These are phyloP conservation scores for Steinernema scapterisci DNA, from an alignment of 2,888 invertebrate genomes.

Conservation along the genomic window DNA sequence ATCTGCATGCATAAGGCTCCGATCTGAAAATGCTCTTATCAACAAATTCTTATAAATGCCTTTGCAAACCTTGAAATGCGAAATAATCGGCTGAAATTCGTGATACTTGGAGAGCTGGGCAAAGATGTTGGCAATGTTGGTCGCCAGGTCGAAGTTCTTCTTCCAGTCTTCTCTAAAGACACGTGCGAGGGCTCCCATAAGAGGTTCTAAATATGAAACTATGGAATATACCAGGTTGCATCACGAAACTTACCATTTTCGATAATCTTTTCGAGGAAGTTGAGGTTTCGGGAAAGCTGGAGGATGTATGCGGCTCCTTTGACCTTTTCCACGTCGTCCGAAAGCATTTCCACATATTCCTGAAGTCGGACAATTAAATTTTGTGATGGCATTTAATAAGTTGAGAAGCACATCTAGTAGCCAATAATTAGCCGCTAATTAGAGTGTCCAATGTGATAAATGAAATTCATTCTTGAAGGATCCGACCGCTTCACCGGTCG, in stretches of 20 bases:
- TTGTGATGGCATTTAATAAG: too few relatives aligned
- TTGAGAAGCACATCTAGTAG: too few relatives aligned
- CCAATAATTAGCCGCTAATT: too few relatives aligned
- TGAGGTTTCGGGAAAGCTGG: conserved; percentile 87
- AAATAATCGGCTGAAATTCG: conserved; percentile 89
- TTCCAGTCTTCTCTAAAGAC: conserved; percentile 97
- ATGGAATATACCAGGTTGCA: not conserved
- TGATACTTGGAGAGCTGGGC: conserved; percentile 95
- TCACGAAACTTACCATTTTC: conserved; percentile 77
- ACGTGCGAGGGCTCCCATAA: conserved; percentile 90
- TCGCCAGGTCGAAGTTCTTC: conserved; percentile 90
- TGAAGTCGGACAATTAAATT: conserved; percentile 74
- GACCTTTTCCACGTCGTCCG: conserved; percentile 90
- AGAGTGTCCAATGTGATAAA: too few relatives aligned
- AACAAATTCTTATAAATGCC: not conserved
- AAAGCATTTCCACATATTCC: conserved; percentile 90
- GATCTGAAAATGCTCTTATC: conserved; percentile 61
- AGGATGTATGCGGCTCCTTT: conserved; percentile 85
- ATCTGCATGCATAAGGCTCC: conserved; percentile 96
- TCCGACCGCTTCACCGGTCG: too few relatives aligned
- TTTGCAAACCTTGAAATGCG: conserved; percentile 85
- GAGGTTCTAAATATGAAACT: conserved; percentile 74
- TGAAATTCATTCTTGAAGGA: too few relatives aligned
- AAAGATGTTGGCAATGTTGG: conserved; percentile 93
- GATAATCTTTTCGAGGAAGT: conserved; percentile 88